These are phyloP conservation scores for Protula sp. DNA, from an alignment of 2,888 invertebrate species.

Conservation along the genomic window DNA sequence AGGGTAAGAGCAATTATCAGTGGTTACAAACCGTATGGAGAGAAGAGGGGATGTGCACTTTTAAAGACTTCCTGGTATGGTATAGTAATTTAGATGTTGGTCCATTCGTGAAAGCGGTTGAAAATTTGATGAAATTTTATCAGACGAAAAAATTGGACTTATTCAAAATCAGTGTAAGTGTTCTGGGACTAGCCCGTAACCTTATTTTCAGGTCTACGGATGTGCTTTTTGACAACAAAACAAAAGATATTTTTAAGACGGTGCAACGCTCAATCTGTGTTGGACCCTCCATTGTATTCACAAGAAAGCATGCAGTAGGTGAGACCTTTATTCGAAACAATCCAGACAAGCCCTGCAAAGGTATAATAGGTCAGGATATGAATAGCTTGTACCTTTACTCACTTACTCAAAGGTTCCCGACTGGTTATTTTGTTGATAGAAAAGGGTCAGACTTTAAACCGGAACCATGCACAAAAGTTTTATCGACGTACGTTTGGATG, in stretches of 20 bases:
- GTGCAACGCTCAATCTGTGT: background rate
- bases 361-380: background rate
- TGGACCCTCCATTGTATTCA: background rate
- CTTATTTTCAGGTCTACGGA: slow-evolving; percentile 17
- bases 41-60: slow-evolving; percentile 15
- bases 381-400: background rate
- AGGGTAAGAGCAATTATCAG: slow-evolving; percentile 1
- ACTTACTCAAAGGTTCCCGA: background rate
- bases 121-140: slow-evolving; percentile 18
- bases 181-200: slow-evolving; percentile 21
- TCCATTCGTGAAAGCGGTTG: slow-evolving; percentile 23
- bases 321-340: background rate
- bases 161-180: slow-evolving; percentile 22
- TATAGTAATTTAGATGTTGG: slow-evolving; percentile 24
- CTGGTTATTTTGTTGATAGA: background rate
- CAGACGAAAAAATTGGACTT: slow-evolving; percentile 20
- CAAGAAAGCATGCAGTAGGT: background rate
- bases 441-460: background rate
- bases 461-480: background rate
- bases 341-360: background rate
- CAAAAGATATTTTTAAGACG: slow-evolving; percentile 16
- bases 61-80: slow-evolving; percentile 25
- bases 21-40: slow-evolving; percentile 9
- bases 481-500: background rate
- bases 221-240: slow-evolving; percentile 17